These are phyloP conservation scores for Parotia lawesii DNA, from an alignment of 2,113 vertebrate species.

Conservation along the genomic window DNA sequence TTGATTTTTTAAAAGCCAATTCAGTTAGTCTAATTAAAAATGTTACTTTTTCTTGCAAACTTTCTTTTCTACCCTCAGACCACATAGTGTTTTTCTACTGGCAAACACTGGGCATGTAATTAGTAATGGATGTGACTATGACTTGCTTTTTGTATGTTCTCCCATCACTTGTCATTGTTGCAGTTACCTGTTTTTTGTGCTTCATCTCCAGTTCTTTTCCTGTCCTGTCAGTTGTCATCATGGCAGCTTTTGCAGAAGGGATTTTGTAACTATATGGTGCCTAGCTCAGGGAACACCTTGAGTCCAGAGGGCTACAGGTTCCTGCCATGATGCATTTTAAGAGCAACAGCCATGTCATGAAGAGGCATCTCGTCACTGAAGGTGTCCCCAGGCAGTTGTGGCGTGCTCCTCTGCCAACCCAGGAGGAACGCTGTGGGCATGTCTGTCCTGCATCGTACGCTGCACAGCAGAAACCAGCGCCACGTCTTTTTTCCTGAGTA, in stretches of 20 bases:
- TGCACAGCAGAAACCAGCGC: not conserved
- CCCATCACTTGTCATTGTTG: not conserved
- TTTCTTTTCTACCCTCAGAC: not conserved
- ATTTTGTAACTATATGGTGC: not conserved
- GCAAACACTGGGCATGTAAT: not conserved
- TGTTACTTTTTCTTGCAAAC: not conserved
- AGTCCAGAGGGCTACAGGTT: not conserved
- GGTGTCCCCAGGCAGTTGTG: not conserved
- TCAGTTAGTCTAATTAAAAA: not conserved
- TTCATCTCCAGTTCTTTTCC: not conserved
- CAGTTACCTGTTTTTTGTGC: not conserved
- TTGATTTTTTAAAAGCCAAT: not conserved
- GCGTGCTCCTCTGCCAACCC: not conserved
- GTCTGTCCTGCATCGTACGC: not conserved
- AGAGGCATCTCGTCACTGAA: not conserved
- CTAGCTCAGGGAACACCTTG: not conserved
- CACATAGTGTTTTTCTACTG: not conserved
- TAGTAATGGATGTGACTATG: not conserved
- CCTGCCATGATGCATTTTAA: not conserved
- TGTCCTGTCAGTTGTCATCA: not conserved
- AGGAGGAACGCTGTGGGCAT: not conserved
- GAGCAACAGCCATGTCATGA: not conserved
- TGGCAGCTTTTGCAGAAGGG: not conserved
- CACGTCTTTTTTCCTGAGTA: accelerated
- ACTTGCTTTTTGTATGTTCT: not conserved